A percentile compares a stretch with the other conserved stretches of the same genome.
Evolutionary conservation across 2,113 vertebrate species (phyloP).

Genomic region (Tetrao urogallus): DNA sequence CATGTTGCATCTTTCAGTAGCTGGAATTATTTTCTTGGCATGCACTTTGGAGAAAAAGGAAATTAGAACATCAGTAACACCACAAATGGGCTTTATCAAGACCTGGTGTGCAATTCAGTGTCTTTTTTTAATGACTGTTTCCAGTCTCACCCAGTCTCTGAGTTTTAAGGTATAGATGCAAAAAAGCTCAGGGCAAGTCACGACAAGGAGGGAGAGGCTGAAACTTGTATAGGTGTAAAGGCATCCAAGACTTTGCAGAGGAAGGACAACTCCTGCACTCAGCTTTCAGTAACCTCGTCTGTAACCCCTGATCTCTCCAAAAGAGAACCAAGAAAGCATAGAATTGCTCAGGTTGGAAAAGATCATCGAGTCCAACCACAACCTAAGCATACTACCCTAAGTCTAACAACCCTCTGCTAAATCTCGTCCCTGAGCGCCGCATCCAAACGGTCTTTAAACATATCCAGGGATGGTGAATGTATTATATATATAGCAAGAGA

Average conservation of each 20-base stretch:
- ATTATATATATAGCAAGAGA: too few relatives aligned
- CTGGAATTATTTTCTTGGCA: neutral
- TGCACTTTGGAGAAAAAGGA: neutral
- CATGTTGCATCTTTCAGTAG: neutral
- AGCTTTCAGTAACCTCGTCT: fast-evolving
- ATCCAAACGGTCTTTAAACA: too few relatives aligned
- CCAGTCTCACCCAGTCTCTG: neutral
- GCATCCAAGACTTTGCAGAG: fast-evolving
- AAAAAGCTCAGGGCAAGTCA: neutral
- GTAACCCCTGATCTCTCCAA: neutral
- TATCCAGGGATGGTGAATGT: too few relatives aligned
- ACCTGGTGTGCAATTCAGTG: neutral
- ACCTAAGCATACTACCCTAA: too few relatives aligned
- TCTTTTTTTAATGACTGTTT: neutral
- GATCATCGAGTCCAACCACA: too few relatives aligned
- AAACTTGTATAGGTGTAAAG: fast-evolving
- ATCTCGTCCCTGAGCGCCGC: too few relatives aligned
- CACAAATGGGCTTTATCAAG: neutral
- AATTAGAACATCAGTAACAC: neutral
- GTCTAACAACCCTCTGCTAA: too few relatives aligned
- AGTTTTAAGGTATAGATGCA: neutral
- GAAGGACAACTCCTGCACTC: fast-evolving
- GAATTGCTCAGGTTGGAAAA: too few relatives aligned
- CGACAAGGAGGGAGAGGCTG: fast-evolving
- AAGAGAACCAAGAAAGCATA: too few relatives aligned